Conservation (phyloP, 1,140 invertebrate species). For the Ceratina japonica region DNA sequence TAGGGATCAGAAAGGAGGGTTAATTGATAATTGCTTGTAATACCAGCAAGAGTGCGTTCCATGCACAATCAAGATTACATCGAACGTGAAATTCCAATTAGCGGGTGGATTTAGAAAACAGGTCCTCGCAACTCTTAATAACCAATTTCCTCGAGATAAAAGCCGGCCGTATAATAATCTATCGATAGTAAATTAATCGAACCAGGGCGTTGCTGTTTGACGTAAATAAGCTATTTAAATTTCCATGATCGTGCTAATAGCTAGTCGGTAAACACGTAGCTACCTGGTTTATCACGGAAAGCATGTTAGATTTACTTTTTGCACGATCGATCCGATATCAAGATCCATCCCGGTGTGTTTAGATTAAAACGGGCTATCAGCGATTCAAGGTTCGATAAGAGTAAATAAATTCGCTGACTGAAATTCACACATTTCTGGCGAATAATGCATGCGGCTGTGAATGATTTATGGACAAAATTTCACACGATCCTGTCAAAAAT, state of each 20-base stretch:
- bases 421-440: neutral
- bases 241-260: neutral
- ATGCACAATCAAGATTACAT: neutral
- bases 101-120: slow-evolving; percentile 4
- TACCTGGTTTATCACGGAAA: neutral
- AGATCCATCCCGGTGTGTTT: neutral
- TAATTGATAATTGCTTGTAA: neutral
- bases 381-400: neutral
- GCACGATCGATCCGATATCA: neutral
- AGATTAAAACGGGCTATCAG: neutral
- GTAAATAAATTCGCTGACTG: neutral
- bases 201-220: neutral
- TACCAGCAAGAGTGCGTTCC: neutral
- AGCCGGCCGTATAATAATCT: slow-evolving; percentile 4
- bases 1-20: neutral
- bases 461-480: neutral
- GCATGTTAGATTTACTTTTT: neutral
- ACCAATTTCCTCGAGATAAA: neutral
- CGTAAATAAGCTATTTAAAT: slow-evolving; percentile 21
- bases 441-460: no score
- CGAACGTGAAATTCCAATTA: neutral
- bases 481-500: neutral
- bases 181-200: neutral
- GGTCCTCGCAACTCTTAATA: neutral
- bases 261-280: neutral